A percentile compares a stretch with the other conserved stretches of the same genome.
Conservation (phyloP, 2,113 vertebrate genomes). For the Microcebus lehilahytsara region DNA sequence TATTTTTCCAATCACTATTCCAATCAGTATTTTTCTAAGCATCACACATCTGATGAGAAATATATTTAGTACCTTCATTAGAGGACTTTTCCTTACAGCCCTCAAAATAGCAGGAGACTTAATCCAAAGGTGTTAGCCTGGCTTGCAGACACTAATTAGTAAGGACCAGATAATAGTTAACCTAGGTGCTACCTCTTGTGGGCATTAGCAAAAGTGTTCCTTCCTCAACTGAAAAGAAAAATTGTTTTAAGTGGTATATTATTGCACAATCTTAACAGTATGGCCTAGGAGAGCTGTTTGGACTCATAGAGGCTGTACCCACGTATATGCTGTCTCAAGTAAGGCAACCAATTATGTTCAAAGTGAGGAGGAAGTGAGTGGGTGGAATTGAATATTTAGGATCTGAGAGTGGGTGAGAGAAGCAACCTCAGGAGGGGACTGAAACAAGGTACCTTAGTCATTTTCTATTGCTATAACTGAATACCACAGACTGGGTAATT, state of each 20-base stretch:
- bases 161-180: neutral
- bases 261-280: neutral
- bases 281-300: neutral
- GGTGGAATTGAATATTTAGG: neutral
- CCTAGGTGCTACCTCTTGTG: neutral
- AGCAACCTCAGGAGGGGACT: neutral
- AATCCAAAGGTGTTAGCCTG: neutral
- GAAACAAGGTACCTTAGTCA: neutral
- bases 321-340: neutral
- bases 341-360: neutral
- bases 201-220: neutral
- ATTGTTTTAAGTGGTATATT: neutral
- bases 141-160: neutral
- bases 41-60: neutral
- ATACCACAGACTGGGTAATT: neutral
- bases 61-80: neutral
- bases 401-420: neutral
- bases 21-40: neutral
- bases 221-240: slow-evolving; percentile 7
- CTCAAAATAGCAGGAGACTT: neutral
- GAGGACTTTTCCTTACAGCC: neutral
- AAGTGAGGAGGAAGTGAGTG: neutral
- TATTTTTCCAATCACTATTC: neutral
- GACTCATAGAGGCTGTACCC: neutral
- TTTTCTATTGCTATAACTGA: neutral